A percentile compares a stretch with the other conserved stretches of the same genome.
These are phyloP conservation scores for Calonectris borealis DNA, from an alignment of 2,113 vertebrate species.

Conservation along the genomic window DNA sequence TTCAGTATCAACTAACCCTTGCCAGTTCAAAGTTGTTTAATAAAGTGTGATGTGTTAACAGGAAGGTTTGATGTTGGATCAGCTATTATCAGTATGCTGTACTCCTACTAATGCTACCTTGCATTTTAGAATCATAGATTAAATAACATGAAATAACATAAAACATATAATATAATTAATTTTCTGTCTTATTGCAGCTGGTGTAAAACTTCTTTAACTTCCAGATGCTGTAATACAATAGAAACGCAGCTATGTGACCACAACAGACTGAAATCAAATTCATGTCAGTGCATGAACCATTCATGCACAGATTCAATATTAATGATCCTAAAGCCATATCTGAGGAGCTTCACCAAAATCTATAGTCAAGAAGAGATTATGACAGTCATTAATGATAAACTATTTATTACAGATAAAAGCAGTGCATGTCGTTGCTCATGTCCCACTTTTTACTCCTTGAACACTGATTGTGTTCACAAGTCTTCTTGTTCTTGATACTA, in stretches of 20 bases:
- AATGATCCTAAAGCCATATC: background rate
- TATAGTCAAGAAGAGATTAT: background rate
- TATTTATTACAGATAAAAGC: background rate
- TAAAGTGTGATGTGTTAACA: background rate
- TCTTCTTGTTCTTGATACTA: background rate
- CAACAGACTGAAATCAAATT: background rate
- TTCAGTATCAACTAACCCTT: background rate
- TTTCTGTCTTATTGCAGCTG: background rate
- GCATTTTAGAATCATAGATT: background rate
- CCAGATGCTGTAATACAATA: background rate
- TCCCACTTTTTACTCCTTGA: background rate
- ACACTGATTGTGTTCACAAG: background rate
- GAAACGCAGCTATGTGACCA: background rate
- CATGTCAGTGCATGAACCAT: background rate
- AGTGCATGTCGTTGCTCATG: background rate
- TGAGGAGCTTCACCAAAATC: background rate
- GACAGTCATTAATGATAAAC: background rate
- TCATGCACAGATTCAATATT: background rate
- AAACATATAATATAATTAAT: too few relatives aligned
- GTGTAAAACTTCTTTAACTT: background rate
- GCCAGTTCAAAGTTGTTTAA: background rate
- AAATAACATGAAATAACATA: too few relatives aligned
- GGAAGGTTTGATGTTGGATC: background rate
- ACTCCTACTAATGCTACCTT: background rate
- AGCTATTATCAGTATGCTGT: background rate